A percentile compares a stretch with the other conserved stretches of the same genome.
phyloP scores from a whole-genome alignment of 2,113 vertebrate genomes.

The Crotophaga sulcirostris region DNA sequence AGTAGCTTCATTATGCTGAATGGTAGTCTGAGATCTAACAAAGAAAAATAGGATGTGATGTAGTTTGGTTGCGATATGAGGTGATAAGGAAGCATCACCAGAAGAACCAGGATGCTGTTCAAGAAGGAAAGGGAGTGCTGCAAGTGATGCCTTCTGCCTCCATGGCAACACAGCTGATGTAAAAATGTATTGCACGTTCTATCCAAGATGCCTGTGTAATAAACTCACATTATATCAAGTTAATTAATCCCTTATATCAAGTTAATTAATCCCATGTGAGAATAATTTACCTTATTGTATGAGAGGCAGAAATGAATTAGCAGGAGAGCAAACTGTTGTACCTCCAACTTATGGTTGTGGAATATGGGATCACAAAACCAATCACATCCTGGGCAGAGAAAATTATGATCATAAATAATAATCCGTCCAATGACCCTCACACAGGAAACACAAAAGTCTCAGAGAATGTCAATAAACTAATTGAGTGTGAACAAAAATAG shows the following conservation, averaged over 20 bases:
- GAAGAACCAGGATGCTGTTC: not conserved
- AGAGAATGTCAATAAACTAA: slow-evolving; percentile 54
- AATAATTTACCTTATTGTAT: not conserved
- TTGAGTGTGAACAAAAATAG: slow-evolving; percentile 44
- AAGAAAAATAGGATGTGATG: not conserved
- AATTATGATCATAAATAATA: slow-evolving; percentile 15
- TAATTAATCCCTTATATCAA: slow-evolving; percentile 14
- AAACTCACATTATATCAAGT: not conserved
- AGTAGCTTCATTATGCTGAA: not conserved
- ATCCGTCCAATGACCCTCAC: not conserved
- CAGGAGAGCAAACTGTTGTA: not conserved
- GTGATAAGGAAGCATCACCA: not conserved
- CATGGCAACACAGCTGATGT: not conserved
- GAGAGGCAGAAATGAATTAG: slow-evolving; percentile 21
- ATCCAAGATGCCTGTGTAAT: not conserved
- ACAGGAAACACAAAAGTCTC: not conserved
- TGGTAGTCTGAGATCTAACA: not conserved
- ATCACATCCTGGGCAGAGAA: not conserved
- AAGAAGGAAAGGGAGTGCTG: not conserved
- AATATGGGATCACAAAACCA: slow-evolving; percentile 18
- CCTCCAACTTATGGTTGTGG: not conserved
- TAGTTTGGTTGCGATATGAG: not conserved
- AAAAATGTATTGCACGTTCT: not conserved
- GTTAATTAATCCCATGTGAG: slow-evolving; percentile 7
- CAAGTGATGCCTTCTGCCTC: not conserved